phyloP scores from a whole-genome alignment of 2,888 invertebrate genomes.

The Pecten maximus region DNA sequence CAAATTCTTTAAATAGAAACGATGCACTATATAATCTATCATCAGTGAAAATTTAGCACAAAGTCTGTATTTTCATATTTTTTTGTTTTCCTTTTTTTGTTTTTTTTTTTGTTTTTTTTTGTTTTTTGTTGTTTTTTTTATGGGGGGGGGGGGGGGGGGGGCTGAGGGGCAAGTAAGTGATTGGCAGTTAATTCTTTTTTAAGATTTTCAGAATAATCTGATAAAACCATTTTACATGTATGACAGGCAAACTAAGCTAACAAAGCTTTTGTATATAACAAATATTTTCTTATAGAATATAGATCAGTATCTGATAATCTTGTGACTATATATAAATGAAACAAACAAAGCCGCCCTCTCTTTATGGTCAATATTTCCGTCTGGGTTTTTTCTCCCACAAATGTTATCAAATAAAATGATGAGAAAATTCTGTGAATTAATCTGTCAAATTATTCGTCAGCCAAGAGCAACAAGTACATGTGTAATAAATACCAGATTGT shows the following conservation, averaged over 20 bases:
- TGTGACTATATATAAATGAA: background rate
- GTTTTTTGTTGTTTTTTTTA: too few species aligned
- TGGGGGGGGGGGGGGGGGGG: too few species aligned
- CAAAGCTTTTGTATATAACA: background rate
- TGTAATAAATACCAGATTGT: too few species aligned
- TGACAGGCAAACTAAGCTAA: background rate
- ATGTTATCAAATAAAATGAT: background rate
- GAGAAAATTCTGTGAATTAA: background rate
- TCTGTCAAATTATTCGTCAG: background rate
- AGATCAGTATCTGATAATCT: background rate
- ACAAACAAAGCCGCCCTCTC: background rate
- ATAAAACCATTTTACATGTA: background rate
- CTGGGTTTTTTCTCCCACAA: conserved; percentile 18
- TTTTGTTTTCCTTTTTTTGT: too few species aligned
- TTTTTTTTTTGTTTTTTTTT: too few species aligned
- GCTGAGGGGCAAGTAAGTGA: too few species aligned
- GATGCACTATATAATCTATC: too few species aligned
- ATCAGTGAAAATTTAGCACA: too few species aligned
- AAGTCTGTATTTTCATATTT: too few species aligned
- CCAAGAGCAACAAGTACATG: background rate
- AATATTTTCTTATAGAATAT: background rate
- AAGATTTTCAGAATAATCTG: too few species aligned
- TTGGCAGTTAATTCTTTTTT: too few species aligned
- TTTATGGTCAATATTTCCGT: background rate
- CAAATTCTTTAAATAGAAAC: too few species aligned